These are phyloP conservation scores for Thymelicus sylvestris DNA, from an alignment of 2,888 invertebrate genomes.

Conservation along the genomic window DNA sequence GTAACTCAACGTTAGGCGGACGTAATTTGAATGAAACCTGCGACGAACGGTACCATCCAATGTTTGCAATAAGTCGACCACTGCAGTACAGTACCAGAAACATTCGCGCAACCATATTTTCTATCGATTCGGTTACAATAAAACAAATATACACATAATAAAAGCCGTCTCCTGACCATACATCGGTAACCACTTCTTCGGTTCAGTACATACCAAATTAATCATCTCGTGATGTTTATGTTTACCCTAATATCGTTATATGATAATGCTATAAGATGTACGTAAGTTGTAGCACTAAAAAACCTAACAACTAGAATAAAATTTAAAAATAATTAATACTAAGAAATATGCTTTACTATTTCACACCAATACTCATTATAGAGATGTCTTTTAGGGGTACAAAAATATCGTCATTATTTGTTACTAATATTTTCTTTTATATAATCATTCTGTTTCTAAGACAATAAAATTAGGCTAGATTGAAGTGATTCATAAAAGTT, in stretches of 20 bases:
- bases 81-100: background rate
- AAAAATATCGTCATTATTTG: constrained; percentile 74
- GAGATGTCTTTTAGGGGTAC: constrained; percentile 73
- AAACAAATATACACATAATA: constrained; percentile 41
- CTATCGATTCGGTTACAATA: constrained; percentile 1
- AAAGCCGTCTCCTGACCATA: constrained; percentile 18
- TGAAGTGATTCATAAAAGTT: background rate
- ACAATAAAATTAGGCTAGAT: constrained; percentile 32
- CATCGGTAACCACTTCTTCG: constrained; percentile 64
- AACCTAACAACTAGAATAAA: constrained; percentile 38
- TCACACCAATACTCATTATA: constrained; percentile 49
- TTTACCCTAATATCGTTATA: constrained; percentile 63
- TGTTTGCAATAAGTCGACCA: background rate
- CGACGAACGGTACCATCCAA: background rate
- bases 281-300: constrained; percentile 39
- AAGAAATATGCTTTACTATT: constrained; percentile 37
- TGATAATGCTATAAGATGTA: constrained; percentile 52
- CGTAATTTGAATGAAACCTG: constrained; percentile 44
- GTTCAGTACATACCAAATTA: constrained; percentile 51
- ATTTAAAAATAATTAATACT: constrained; percentile 41
- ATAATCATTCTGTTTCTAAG: constrained; percentile 21
- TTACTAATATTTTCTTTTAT: constrained; percentile 42
- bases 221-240: constrained; percentile 62
- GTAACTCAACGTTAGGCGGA: constrained; percentile 38
- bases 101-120: too few species aligned